These are phyloP conservation scores for Cyphomyrus discorhynchus DNA, from an alignment of 2,113 vertebrate species.

Conservation along the genomic window DNA sequence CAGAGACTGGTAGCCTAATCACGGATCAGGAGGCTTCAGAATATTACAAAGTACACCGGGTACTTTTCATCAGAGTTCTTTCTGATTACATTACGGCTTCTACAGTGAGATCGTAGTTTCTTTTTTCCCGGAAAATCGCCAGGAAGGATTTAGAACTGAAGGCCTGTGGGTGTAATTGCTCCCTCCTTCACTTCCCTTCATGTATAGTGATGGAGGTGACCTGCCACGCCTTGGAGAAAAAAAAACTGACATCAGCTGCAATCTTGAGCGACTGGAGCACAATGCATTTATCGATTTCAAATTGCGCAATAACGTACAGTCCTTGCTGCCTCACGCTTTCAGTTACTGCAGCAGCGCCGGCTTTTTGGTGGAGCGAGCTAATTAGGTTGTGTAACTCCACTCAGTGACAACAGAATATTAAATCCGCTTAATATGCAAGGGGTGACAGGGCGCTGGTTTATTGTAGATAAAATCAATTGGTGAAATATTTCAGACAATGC, in stretches of 20 bases:
- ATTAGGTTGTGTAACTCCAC: slow-evolving; percentile 9
- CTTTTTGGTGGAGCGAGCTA: neutral
- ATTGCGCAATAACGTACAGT: neutral
- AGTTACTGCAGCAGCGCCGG: neutral
- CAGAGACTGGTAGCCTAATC: neutral
- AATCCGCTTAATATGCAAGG: neutral
- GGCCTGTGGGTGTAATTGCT: neutral
- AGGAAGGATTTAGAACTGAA: neutral
- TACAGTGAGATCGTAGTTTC: neutral
- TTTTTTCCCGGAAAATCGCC: neutral
- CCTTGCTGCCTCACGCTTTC: neutral
- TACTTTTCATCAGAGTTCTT: neutral
- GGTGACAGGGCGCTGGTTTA: neutral
- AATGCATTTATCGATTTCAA: neutral
- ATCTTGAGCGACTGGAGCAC: neutral
- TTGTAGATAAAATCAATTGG: neutral
- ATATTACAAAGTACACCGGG: neutral
- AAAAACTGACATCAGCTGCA: neutral
- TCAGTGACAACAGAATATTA: neutral
- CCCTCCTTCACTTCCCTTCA: neutral
- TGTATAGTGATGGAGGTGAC: neutral
- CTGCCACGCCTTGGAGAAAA: neutral
- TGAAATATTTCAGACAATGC: neutral
- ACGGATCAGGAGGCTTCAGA: neutral
- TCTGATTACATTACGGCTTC: neutral